phyloP scores from a whole-genome alignment of 2,113 vertebrate species.

The Charina bottae region DNA sequence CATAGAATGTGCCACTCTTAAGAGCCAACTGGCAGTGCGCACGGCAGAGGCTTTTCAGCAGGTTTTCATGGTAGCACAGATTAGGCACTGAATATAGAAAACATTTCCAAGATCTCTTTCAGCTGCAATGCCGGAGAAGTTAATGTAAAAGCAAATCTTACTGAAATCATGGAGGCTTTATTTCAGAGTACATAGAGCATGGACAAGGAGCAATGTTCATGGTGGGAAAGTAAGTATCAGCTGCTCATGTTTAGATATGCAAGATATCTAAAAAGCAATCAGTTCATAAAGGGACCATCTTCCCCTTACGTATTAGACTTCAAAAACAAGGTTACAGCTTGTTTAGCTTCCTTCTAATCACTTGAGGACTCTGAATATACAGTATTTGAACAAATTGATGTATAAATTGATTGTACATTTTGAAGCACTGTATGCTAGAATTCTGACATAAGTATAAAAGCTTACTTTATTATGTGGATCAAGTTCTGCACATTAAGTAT shows the following conservation, averaged over 20 bases:
- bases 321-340: not conserved
- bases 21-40: conserved; percentile 65
- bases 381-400: not conserved
- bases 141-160: not conserved
- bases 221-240: conserved; percentile 47
- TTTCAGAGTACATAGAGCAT: not conserved
- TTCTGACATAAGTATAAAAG: not conserved
- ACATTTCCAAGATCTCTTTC: conserved; percentile 43
- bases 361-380: not conserved
- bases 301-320: not conserved
- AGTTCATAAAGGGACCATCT: not conserved
- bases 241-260: conserved; percentile 47
- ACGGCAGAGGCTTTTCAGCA: conserved; percentile 41
- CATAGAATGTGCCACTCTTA: conserved; percentile 57
- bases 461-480: not conserved
- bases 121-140: not conserved
- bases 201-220: conserved; percentile 47
- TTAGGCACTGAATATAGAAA: conserved; percentile 25
- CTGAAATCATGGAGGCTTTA: conserved; percentile 1
- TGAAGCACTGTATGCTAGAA: not conserved
- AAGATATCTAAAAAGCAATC: conserved; percentile 46
- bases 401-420: not conserved
- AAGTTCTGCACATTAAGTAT: not conserved
- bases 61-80: conserved; percentile 38
- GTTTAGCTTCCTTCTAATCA: conserved; percentile 33